Base-by-base conservation (phyloP, 1,140 invertebrate species). In the Pogonognathellus flavescens region DNA sequence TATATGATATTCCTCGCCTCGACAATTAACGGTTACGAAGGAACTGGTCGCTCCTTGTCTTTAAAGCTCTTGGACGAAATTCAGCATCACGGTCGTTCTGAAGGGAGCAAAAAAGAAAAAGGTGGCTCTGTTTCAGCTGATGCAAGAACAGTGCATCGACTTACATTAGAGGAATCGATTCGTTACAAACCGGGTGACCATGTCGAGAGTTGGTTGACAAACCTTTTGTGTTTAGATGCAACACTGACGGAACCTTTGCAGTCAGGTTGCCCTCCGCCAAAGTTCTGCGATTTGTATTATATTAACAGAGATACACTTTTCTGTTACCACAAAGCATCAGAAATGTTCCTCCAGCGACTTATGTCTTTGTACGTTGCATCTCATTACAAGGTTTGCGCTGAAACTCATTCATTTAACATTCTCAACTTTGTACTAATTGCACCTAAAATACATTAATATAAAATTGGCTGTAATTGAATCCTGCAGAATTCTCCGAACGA, bases 401-500 rank as follows among this genome's bases (percentile, higher is more conserved):
- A 81, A 62, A 41, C 31, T 55, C 10, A 55, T 50, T 57, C 10
- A n/a, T n/a, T n/a, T 82, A 50, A 55, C 11, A 82, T 82, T 52
- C 85, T 14, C 84, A 82, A 87, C 41, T 80, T 52, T 57, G n/a
- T n/a, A 83, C 76, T 81, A 86, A 85, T 86, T 16, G 20, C 10
- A 50, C 0, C 80, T 53, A 59, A n/a, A 83, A 82, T 53, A 70
- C 11, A 31, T 7, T 20, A 4, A 4, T 83, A 60, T 72, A 31
- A 62, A 14, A 55, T 5, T 82, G 80, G 52, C n/a, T 22, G 20
- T 88, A 82, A 91, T 91, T n/a, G n/a, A n/a, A n/a, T n/a, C n/a
- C n/a, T n/a, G 53, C 91, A 96, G 94, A 99, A 99, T 91, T 97
- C 95, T 84, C 99, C 99, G 0, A 99, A 99, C 92, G 99, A 99